These are phyloP conservation scores for Eumeta japonica DNA, from an alignment of 1,140 invertebrate species.

Conservation along the genomic window DNA sequence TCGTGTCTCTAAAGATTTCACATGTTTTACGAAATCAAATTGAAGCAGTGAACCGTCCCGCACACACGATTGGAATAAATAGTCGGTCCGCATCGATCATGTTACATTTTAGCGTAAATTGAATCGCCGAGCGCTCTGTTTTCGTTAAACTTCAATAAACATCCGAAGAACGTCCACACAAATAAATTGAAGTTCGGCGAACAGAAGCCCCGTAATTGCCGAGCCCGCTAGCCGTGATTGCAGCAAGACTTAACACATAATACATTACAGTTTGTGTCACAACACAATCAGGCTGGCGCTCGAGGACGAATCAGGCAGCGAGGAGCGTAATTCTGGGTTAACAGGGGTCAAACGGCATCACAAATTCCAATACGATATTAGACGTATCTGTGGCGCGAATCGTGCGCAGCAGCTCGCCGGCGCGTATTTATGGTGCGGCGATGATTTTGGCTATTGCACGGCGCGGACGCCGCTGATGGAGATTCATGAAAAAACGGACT, in stretches of 20 bases:
- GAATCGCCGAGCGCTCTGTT: not conserved
- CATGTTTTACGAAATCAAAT: no score
- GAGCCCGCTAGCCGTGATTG: constrained; percentile 47
- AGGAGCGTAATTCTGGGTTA: constrained; percentile 59
- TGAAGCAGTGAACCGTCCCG: not conserved
- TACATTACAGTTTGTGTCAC: constrained; percentile 58
- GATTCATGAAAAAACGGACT: not conserved
- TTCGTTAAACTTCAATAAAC: not conserved
- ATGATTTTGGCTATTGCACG: constrained; percentile 10
- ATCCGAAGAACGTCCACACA: constrained; percentile 6
- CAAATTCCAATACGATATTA: constrained; percentile 61
- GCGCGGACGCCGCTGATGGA: constrained; percentile 26
- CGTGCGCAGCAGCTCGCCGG: constrained; percentile 9
- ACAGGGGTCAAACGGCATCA: constrained; percentile 60
- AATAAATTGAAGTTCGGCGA: constrained; percentile 47
- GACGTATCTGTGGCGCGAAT: constrained; percentile 56
- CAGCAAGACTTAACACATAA: constrained; percentile 57
- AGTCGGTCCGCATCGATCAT: not conserved
- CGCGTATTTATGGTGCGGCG: no score
- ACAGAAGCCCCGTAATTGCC: constrained; percentile 51
- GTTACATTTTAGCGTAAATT: not conserved
- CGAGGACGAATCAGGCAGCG: constrained; percentile 57
- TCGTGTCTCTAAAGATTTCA: no score
- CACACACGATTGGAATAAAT: not conserved
- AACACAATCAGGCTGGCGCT: constrained; percentile 48